Conservation (phyloP, 1,140 invertebrate species). For the Spodoptera frugiperda region DNA sequence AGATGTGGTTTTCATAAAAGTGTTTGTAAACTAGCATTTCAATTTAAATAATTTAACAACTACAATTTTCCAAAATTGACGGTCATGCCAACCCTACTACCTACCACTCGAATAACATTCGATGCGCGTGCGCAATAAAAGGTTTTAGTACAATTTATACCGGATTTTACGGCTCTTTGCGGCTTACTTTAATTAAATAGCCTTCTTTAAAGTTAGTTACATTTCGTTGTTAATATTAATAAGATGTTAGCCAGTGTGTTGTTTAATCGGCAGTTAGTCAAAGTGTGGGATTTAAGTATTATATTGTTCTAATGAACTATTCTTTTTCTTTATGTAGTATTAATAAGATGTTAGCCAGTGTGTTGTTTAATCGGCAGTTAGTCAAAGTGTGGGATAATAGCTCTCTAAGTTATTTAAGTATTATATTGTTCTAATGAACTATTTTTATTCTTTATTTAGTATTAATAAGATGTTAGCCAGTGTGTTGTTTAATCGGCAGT, state of each 20-base stretch:
- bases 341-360: too few species aligned
- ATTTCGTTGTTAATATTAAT: not conserved
- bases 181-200: conserved; percentile 29
- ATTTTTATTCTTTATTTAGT: too few species aligned
- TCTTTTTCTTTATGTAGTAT: too few species aligned
- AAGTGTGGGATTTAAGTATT: not conserved
- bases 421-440: too few species aligned
- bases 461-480: conserved; percentile 19
- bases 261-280: conserved; percentile 4
- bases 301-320: too few species aligned
- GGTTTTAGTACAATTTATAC: conserved; percentile 44
- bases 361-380: too few species aligned
- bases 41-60: too few species aligned
- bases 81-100: conserved; percentile 8
- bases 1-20: too few species aligned
- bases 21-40: too few species aligned
- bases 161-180: conserved; percentile 18
- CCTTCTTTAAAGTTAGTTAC: not conserved
- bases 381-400: too few species aligned
- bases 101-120: conserved; percentile 8
- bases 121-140: conserved; percentile 41
- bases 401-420: too few species aligned
- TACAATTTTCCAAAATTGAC: not conserved
- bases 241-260: not conserved
- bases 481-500: not conserved